phyloP scores from a whole-genome alignment of 2,888 invertebrate species.

The Acholoe squamosa region DNA sequence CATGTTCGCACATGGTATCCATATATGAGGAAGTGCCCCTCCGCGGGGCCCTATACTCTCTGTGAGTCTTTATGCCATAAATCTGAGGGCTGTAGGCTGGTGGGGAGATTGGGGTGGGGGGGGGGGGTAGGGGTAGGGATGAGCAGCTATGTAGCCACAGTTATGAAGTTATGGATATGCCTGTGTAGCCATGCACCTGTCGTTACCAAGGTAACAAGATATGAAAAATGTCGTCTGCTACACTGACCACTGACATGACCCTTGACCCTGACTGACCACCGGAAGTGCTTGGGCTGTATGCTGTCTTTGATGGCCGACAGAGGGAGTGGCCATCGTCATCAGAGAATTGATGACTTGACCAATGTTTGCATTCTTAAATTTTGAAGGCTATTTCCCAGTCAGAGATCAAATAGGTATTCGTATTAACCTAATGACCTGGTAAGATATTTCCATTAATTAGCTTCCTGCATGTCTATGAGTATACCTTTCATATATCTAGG shows the following conservation, averaged over 20 bases:
- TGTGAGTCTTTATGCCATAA: too few species aligned
- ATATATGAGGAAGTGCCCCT: too few species aligned
- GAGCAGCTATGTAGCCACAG: background rate
- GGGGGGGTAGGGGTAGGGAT: too few species aligned
- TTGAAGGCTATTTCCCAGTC: background rate
- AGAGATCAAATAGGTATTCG: background rate
- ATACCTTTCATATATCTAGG: too few species aligned
- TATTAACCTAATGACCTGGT: too few species aligned
- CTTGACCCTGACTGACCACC: background rate
- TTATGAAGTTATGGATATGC: constrained; percentile 4
- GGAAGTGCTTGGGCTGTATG: background rate
- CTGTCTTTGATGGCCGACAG: background rate
- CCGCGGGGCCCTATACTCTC: too few species aligned
- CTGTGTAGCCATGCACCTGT: background rate
- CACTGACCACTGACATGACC: background rate
- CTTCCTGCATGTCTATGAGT: too few species aligned
- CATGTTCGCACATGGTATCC: too few species aligned
- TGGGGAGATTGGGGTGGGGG: too few species aligned
- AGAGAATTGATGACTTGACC: background rate
- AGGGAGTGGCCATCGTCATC: background rate
- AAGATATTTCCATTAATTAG: too few species aligned
- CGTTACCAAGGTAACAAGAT: background rate
- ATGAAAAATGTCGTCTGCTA: background rate
- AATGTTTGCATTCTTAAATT: background rate
- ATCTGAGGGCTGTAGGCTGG: too few species aligned